Evolutionary conservation across 2,888 invertebrate species (phyloP).

Genomic region (Dione vanillae): DNA sequence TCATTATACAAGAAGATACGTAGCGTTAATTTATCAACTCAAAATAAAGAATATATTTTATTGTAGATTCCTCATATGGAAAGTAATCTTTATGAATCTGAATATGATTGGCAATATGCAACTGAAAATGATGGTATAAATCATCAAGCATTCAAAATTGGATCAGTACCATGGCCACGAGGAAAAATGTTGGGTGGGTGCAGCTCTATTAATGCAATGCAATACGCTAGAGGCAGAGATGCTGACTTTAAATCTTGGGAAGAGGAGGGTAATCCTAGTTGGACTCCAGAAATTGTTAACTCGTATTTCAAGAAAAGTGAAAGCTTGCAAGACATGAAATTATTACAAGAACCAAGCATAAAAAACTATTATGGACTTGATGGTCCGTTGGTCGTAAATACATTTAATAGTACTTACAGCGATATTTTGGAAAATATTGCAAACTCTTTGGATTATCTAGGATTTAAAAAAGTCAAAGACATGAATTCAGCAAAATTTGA

Average conservation of each 20-base stretch:
- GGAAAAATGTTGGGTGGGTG: conserved; percentile 86
- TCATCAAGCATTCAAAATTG: conserved; percentile 85
- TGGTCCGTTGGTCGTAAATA: conserved; percentile 75
- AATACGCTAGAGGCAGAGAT: conserved; percentile 80
- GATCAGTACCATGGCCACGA: conserved; percentile 78
- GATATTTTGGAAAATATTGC: conserved; percentile 58
- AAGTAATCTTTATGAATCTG: conserved; percentile 55
- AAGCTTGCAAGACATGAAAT: conserved; percentile 64
- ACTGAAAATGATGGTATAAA: conserved; percentile 89
- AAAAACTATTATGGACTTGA: conserved; percentile 62
- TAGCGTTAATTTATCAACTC: too few relatives aligned
- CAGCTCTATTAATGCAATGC: conserved; percentile 82
- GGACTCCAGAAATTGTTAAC: conserved; percentile 79
- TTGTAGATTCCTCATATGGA: conserved; percentile 57
- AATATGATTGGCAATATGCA: conserved; percentile 92
- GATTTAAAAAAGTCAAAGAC: conserved; percentile 66
- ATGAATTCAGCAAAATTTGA: conserved; percentile 69
- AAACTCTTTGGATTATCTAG: conserved; percentile 72
- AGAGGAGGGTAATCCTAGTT: conserved; percentile 78
- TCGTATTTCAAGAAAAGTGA: conserved; percentile 81
- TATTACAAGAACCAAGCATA: conserved; percentile 51
- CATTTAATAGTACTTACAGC: conserved; percentile 70
- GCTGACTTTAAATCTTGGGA: conserved; percentile 82
- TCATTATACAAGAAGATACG: not conserved
- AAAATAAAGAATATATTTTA: not conserved